Evolutionary conservation across 2,113 vertebrate genomes (phyloP).

Genomic region (Lagenorhynchus albirostris): DNA sequence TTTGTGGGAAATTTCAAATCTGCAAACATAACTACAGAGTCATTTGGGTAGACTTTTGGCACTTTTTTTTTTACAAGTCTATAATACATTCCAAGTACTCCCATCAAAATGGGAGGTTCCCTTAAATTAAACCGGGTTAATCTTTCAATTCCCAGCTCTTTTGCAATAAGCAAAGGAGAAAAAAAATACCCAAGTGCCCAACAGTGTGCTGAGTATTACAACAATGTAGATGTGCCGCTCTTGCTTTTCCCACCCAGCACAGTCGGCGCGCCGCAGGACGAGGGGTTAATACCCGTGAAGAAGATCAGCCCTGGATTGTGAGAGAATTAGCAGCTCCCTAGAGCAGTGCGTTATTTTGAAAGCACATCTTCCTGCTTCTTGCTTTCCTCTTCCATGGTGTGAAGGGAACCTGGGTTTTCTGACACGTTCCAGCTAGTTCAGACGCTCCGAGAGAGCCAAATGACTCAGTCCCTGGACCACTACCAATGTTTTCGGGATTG

Average conservation of each 20-base stretch:
- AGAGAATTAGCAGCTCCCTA: conserved; percentile 63
- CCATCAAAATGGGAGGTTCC: conserved; percentile 78
- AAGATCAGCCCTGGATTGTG: not conserved
- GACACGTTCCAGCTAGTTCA: conserved; percentile 81
- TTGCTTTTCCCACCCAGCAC: not conserved
- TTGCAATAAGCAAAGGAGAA: conserved; percentile 39
- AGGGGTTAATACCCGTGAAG: not conserved
- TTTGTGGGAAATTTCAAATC: conserved; percentile 68
- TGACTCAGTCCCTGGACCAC: conserved; percentile 83
- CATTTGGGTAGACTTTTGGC: conserved; percentile 49
- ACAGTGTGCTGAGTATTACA: not conserved
- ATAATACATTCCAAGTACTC: conserved; percentile 74
- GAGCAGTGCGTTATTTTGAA: conserved; percentile 71
- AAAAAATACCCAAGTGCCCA: not conserved
- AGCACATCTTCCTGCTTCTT: conserved; percentile 71
- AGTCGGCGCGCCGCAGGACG: not conserved
- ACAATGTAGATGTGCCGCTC: not conserved
- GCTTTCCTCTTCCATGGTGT: conserved; percentile 37
- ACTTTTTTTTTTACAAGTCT: conserved; percentile 11
- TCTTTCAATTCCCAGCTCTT: conserved; percentile 68
- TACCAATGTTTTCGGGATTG: conserved; percentile 78
- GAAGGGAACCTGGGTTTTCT: conserved; percentile 32
- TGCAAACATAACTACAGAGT: conserved; percentile 48
- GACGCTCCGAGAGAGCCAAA: conserved; percentile 77
- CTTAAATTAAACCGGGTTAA: conserved; percentile 63